Evolutionary conservation across 2,888 invertebrate genomes (phyloP), one percentile per base, ranked within the genome.

Genomic region (Linyphia triangularis): DNA sequence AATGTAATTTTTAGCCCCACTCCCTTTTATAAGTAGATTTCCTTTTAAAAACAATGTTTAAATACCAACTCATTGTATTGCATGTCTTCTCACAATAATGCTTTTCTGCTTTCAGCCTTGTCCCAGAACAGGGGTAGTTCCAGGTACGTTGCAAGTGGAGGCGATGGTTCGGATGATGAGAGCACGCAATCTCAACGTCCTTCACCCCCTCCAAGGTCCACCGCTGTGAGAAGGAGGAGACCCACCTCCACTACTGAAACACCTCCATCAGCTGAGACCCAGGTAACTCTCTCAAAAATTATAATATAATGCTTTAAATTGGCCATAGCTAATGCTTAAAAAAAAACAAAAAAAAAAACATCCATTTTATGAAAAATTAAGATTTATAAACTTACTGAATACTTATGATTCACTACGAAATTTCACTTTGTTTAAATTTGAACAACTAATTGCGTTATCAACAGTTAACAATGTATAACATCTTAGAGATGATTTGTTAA

Each of bases 71-170:
- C n/a, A n/a, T n/a, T n/a, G n/a, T n/a, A 2, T 19, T 6, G 1
- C 51, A 51, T n/a, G 2, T 10, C 13, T 59, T 1, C 0, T 59
- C 19, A 9, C n/a, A n/a, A n/a, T n/a, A n/a, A n/a, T n/a, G n/a
- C n/a, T 33, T 33, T 33, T 33, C 33, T 33, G 9, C 9, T 40
- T 59, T 2, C 59, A 82, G 88, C 26, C 4, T 24, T 22, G n/a
- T 77, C 83, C 6, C 88, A 88, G 61, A 83, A 63, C 37, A 59
- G 88, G 28, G 83, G 88, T 0, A 70, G 77, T 30, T 9, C 61
- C 3, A 70, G 88, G 51, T 88, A 88, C 26, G 63, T 69, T 4
- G 69, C 78, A 26, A 19, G 77, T 10, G 63, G 30, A 3, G 51
- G 22, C 4, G 79, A 75, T 1, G 65, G 51, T 0, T 40, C n/a